Percentiles rank a stretch among this genome's conserved stretches.
Conservation (phyloP, 1,140 invertebrate species). For the Notospermus geniculatus region DNA sequence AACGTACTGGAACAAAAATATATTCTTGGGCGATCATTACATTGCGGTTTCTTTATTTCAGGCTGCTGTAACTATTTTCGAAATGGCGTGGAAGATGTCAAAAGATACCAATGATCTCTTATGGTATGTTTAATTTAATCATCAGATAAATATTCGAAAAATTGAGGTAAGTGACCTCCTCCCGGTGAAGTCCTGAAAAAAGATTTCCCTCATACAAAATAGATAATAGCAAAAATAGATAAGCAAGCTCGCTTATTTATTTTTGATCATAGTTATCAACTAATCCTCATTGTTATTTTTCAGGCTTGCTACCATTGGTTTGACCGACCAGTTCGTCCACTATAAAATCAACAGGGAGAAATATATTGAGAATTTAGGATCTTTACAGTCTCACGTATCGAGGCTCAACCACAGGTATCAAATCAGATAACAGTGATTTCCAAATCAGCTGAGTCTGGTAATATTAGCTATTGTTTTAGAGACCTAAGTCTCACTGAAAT, state of each 20-base stretch:
- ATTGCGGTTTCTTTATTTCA: too few species aligned
- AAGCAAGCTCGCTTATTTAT: too few species aligned
- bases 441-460: not conserved
- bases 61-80: slow-evolving; percentile 68
- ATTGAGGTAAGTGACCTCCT: too few species aligned
- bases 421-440: slow-evolving; percentile 50
- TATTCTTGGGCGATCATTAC: slow-evolving; percentile 13
- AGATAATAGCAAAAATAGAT: too few species aligned
- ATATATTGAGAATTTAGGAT: slow-evolving; percentile 71
- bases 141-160: too few species aligned
- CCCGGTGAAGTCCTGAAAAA: too few species aligned
- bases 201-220: too few species aligned
- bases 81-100: slow-evolving; percentile 84
- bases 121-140: slow-evolving; percentile 64
- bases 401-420: slow-evolving; percentile 63
- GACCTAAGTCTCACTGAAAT: too few species aligned
- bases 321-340: slow-evolving; percentile 77
- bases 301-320: slow-evolving; percentile 76
- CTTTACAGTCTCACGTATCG: slow-evolving; percentile 74
- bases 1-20: too few species aligned
- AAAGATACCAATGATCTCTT: slow-evolving; percentile 80
- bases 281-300: slow-evolving; percentile 22
- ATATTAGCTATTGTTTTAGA: not conserved
- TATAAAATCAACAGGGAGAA: slow-evolving; percentile 65
- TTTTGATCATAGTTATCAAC: too few species aligned